Evolutionary conservation across 2,797 vertebrate species (phyloP), one percentile per base, ranked within the genome.

Genomic region (Lophotriccus pileatus): DNA sequence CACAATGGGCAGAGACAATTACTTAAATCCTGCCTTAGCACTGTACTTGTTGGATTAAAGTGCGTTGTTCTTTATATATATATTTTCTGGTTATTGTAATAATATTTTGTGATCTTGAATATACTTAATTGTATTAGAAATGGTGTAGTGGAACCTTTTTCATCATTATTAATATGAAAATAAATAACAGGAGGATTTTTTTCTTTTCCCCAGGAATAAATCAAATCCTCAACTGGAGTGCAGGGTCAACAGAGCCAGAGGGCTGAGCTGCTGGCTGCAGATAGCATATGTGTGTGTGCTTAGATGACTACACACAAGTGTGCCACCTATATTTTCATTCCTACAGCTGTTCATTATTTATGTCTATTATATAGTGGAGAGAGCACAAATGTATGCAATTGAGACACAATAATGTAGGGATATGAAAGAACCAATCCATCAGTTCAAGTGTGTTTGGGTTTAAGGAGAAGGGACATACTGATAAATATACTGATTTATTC

Each of bases 401-500:
- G 93, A 95, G 93, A 87, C 74, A 83, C 34, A 90, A 90, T 94
- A 94, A 95, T 72, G 78, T 50, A 87, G 59, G 74, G 56, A 76
- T 95, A 74, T 93, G 95, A 96, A 96, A 97, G 74, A 87, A 46
- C 50, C 89, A 91, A 95, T 95, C 94, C 90, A 95, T 97, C 96
- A 96, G 91, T 59, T 96, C 89, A 93, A 97, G 95, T 95, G 92
- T 96, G 94, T 96, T 97, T 97, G 84, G 82, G 66, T 96, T 95
- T 95, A 73, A 89, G 87, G 80, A 94, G 74, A 96, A 90, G 79
- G 79, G 73, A 84, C 0, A 0, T 72, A 49, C 79, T 73, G 95
- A 93, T 94, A 94, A 89, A 89, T 95, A 91, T 67, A 86, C 80
- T 94, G 89, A 97, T 97, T 96, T 94, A 96, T 96, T 86, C 76